Evolutionary conservation across 2,888 invertebrate genomes (phyloP), one percentile per base, ranked within the genome.

Genomic region (Cerceris rybyensis): DNA sequence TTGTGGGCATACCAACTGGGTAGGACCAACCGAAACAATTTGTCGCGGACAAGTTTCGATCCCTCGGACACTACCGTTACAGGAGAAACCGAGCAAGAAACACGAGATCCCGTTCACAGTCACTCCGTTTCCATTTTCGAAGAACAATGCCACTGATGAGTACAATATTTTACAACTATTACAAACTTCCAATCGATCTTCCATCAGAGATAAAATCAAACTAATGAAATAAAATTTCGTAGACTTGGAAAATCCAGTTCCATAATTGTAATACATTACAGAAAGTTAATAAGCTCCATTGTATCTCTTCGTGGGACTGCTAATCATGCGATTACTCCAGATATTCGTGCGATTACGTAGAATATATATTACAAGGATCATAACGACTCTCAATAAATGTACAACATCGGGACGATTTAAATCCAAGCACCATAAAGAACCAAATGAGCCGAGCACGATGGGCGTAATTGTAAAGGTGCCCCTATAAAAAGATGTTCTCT

Each of bases 401-500:
- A 28, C 28, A 28, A 11, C 46, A 46, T 46, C 46, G 46, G 9
- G 46, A 46, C 46, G 46, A 46, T 46, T 11, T 11, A 46, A 11
- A 46, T 11, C 2, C 46, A 50, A 50, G n/a, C 50, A 13, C 50
- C 6, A 50, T n/a, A n/a, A 11, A n/a, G 50, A n/a, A 50, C 63
- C 75, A 75, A 78, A 78, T 75, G 75, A 78, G 70, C 70, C 78
- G 43, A 63, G 16, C 63, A 55, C 75, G 63, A 70, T 70, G 50
- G 61, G 66, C 67, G 70, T 75, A 75, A 78, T 78, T 75, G 78
- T 67, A 70, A 78, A 75, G 66, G 50, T 46, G 70, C 75, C 63
- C 58, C 78, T 70, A 54, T 64, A 70, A 78, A 73, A 70, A 75
- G 58, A 60, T 82, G 74, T 76, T 65, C 75, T 70, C 76, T 67